These are phyloP conservation scores for Leucosticte australis DNA, from an alignment of 2,113 vertebrate species.

Conservation along the genomic window DNA sequence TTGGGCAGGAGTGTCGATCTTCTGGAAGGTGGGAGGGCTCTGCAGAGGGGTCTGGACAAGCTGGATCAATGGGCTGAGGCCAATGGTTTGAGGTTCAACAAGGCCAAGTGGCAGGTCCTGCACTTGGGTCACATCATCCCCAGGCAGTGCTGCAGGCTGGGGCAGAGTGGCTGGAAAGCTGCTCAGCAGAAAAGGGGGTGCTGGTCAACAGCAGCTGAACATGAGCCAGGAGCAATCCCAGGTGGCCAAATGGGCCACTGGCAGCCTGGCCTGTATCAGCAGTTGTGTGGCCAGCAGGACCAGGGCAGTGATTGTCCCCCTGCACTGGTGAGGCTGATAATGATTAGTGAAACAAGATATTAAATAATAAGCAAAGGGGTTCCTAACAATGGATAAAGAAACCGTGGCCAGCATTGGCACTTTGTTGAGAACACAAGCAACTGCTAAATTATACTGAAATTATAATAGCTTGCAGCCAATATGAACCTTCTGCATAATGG, in stretches of 20 bases:
- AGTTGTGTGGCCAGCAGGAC: background rate
- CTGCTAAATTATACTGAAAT: background rate
- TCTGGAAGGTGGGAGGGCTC: background rate
- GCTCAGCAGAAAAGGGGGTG: rapidly evolving
- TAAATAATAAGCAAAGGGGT: background rate
- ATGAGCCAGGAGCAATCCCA: background rate
- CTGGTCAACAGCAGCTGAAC: background rate
- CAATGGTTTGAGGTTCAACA: rapidly evolving
- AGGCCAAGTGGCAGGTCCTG: rapidly evolving
- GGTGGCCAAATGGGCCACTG: background rate
- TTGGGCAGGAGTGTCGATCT: background rate
- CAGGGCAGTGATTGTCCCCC: background rate
- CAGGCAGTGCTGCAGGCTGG: background rate
- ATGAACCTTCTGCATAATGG: background rate
- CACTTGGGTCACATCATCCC: background rate
- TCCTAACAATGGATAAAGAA: background rate
- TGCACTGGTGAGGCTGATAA: background rate
- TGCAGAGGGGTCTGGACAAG: background rate
- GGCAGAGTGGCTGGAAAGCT: background rate
- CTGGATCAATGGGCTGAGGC: rapidly evolving
- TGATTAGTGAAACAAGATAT: background rate
- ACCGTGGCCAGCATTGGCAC: background rate
- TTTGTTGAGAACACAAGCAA: background rate
- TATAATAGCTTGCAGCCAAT: background rate
- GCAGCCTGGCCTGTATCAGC: background rate